Base-by-base conservation (phyloP, 2,888 invertebrate species). In the Latrodectus elegans region DNA sequence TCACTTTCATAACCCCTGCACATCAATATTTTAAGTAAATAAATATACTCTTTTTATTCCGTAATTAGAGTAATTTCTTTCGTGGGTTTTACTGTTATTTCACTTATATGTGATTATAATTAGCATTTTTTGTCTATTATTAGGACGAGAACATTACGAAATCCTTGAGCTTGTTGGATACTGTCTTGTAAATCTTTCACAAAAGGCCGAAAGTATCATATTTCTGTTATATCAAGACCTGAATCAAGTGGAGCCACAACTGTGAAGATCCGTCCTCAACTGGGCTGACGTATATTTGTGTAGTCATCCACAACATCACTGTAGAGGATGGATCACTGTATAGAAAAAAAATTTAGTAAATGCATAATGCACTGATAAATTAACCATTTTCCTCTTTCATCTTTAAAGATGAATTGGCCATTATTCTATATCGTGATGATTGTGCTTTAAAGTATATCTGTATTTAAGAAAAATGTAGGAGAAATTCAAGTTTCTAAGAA, bases 91-190 rank as follows among this genome's bases (percentile, higher is more conserved):
- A 38, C 38, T 38, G 4, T 38, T 38, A 6, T 38, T 38, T 38
- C 38, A 38, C 1, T 2, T 6, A 38, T 38, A 38, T 38, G 22
- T 22, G 38, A 38, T 38, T 6, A 38, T 38, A 38, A 22, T 64
- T 15, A 51, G 55, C 12, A 17, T n/a, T 38, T 38, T 22, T 22
- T 8, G 14, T 86, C 15, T 73, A 64, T 17, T 53, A 84, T 67
- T 55, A 90, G 90, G 89, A 90, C 79, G 89, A 89, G 68, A 89
- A 88, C 51, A 89, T 90, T 12, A 68, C 89, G 11, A 89, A 85
- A 74, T 90, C 90, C 49, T 84, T 90, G 71, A 85, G 81, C 38
- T 82, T 89, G 15, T 74, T 90, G 72, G 90, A 90, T 74, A 89
- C 90, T 26, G 84, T 88, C 51, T 53, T 88, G 55, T 88, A 78